Conservation (phyloP, 2,113 vertebrate genomes). For the Etheostoma spectabile region DNA sequence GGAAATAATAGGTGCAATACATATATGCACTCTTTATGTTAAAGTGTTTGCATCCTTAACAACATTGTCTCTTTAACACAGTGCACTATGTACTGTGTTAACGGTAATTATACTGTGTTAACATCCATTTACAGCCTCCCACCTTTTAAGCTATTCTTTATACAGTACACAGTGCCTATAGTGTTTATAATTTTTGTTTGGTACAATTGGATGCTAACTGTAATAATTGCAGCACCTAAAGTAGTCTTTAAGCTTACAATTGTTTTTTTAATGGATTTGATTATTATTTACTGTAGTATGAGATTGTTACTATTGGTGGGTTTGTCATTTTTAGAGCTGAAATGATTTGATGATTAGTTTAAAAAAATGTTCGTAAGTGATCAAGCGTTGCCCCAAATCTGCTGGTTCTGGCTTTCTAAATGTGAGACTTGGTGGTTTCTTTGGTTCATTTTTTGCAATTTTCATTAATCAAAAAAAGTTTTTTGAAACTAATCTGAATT, state of each 20-base stretch:
- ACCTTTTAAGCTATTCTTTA: conserved; percentile 1
- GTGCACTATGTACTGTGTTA: background rate
- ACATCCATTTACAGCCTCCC: background rate
- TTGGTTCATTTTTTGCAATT: background rate
- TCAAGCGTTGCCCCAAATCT: background rate
- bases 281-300: background rate
- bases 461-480: background rate
- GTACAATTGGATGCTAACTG: background rate
- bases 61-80: background rate
- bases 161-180: background rate
- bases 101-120: background rate
- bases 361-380: background rate
- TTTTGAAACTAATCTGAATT: too few relatives aligned
- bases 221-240: background rate
- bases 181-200: background rate
- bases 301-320: background rate
- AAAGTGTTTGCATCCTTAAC: background rate
- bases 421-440: background rate
- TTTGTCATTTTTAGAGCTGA: background rate
- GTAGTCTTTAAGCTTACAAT: background rate
- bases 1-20: background rate
- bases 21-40: background rate
- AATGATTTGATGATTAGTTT: background rate
- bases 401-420: background rate
- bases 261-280: background rate